Base-by-base conservation (phyloP, 2,888 invertebrate genomes). In the Chaetogeoica ovagalla region DNA sequence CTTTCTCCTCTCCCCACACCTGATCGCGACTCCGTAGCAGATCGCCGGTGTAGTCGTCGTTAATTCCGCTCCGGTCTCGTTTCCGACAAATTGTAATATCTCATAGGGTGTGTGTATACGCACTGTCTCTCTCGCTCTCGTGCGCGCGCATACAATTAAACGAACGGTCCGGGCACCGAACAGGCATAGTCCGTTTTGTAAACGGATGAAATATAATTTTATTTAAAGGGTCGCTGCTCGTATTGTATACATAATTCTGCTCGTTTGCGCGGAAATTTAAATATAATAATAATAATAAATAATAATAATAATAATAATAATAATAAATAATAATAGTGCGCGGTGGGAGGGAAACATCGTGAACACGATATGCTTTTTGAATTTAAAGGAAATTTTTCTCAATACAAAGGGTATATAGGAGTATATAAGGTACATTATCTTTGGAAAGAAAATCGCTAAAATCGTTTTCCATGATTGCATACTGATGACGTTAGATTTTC, bases 31-130 rank as follows among this genome's bases (percentile, higher is more conserved):
- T 11, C 43, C 4, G 11, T 43, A 7, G 15, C 52, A 21, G 63
- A 4, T 30, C 30, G 55, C 74, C 55, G 39, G 57, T n/a, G 30
- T 21, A 30, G 23, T 39, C 17, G 52, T 74, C 65, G 65, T 75
- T 75, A 75, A 75, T 66, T 66, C 65, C 21, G 19, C 43, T 17
- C 39, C 59, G 13, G 55, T 57, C 57, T 74, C 57, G 66, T 66
- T 65, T 75, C 74, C 57, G 19, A 57, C 57, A 23, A 65, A 66
- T 74, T 74, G 65, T 74, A 65, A 74, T 65, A 65, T 74, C 19
- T 65, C 65, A 74, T 55, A 19, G 19, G 7, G 55, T 37, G 65
- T 74, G 39, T 48, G 13, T 9, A 43, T 7, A 43, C 43, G n/a
- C n/a, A n/a, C n/a, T n/a, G n/a, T 30, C 30, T 30, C 30, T 30